Evolutionary conservation across 2,888 invertebrate genomes (phyloP).

Genomic region (Cecidostiba fungosa): DNA sequence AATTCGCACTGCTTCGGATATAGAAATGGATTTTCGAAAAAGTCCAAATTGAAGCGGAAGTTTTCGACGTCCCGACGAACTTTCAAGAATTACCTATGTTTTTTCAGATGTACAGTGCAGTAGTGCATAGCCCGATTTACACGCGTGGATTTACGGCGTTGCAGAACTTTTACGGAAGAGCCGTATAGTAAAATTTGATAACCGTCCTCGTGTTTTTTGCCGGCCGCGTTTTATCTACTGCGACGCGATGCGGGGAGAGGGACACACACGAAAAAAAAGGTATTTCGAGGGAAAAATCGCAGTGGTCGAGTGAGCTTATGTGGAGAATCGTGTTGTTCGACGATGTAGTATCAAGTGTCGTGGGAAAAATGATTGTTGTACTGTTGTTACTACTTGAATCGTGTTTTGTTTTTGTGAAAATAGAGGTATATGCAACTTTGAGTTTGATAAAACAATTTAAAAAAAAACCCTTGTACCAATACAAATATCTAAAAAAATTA

Average conservation of each 20-base stretch:
- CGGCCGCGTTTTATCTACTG: background rate
- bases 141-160: conserved; percentile 19
- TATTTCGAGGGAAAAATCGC: background rate
- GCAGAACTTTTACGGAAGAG: conserved; percentile 24
- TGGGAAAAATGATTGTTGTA: background rate
- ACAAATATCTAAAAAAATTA: too few relatives aligned
- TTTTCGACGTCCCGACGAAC: conserved; percentile 54
- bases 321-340: background rate
- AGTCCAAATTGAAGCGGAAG: conserved; percentile 38
- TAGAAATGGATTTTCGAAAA: conserved; percentile 21
- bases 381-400: background rate
- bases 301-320: background rate
- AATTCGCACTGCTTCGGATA: background rate
- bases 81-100: conserved; percentile 48
- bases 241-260: conserved; percentile 1
- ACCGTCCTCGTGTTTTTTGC: conserved; percentile 34
- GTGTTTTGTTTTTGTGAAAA: background rate
- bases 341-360: background rate
- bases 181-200: conserved; percentile 57
- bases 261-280: background rate
- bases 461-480: too few relatives aligned
- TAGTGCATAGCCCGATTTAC: conserved; percentile 44
- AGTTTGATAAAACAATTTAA: too few relatives aligned
- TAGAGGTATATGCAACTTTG: too few relatives aligned
- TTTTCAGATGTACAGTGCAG: background rate